These are phyloP conservation scores for Willisornis vidua DNA, from an alignment of 2,113 vertebrate species.

Conservation along the genomic window DNA sequence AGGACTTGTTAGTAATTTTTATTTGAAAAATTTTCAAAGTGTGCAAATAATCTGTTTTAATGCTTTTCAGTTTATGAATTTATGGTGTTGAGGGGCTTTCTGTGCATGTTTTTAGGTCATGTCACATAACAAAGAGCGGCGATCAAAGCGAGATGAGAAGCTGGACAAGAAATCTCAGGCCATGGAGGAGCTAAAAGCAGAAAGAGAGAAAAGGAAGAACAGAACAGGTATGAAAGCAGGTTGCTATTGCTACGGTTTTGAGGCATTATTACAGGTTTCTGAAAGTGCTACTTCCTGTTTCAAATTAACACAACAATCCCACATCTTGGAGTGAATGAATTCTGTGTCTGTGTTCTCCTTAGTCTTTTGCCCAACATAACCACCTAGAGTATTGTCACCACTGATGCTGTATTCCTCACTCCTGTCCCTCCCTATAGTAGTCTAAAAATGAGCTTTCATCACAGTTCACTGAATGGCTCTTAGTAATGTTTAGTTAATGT, in stretches of 20 bases:
- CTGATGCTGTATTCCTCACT: not conserved
- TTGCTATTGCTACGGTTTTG: not conserved
- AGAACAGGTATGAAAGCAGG: constrained; percentile 83
- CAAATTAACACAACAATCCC: not conserved
- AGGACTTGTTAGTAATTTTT: not conserved
- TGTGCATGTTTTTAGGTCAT: constrained; percentile 83
- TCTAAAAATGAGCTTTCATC: not conserved
- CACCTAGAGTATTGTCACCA: not conserved
- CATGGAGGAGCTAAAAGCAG: constrained; percentile 97
- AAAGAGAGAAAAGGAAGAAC: constrained; percentile 97
- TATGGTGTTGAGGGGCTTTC: not conserved
- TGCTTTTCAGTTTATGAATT: not conserved
- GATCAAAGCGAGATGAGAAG: constrained; percentile 96
- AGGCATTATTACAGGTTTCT: not conserved
- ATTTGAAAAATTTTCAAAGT: not conserved
- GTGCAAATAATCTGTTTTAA: not conserved
- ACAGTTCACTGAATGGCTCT: not conserved
- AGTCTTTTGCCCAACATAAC: not conserved
- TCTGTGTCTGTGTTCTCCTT: not conserved
- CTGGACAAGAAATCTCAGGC: constrained; percentile 98
- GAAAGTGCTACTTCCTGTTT: not conserved
- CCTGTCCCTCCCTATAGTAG: accelerated
- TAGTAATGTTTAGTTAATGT: not conserved
- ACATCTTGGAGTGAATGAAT: not conserved
- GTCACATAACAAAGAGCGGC: constrained; percentile 96